Conservation (phyloP, 2,888 invertebrate species). For the Gasteruption jaculator region DNA sequence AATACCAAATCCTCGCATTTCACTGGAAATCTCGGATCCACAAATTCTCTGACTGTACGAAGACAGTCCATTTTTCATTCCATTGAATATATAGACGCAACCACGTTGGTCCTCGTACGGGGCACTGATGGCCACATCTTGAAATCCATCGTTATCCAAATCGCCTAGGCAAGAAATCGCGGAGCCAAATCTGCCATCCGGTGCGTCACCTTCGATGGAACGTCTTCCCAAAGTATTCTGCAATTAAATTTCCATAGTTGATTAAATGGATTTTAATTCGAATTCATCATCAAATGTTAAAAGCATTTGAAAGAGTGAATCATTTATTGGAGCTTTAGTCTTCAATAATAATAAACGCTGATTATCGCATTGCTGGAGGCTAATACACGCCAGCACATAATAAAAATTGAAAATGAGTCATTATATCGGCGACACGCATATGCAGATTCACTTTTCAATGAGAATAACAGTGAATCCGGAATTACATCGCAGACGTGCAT, state of each 20-base stretch:
- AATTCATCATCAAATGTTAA: no score
- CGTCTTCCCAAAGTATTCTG: constrained; percentile 26
- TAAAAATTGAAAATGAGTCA: no score
- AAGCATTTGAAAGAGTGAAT: neutral
- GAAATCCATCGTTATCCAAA: constrained; percentile 59
- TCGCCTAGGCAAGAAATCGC: constrained; percentile 57
- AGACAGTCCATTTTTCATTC: constrained; percentile 33
- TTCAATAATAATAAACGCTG: no score
- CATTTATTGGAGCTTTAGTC: no score
- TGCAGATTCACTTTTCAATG: no score
- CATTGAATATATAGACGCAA: constrained; percentile 40
- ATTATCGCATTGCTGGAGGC: no score
- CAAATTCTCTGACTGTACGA: constrained; percentile 43
- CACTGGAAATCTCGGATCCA: constrained; percentile 33
- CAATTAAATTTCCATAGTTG: constrained; percentile 3
- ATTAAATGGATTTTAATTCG: no score
- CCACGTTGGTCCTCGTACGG: constrained; percentile 39
- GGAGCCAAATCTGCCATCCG: constrained; percentile 57
- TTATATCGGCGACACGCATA: no score
- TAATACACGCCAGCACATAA: no score
- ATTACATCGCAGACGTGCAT: no score
- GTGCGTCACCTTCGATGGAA: constrained; percentile 44
- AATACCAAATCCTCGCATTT: constrained; percentile 50
- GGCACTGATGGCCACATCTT: constrained; percentile 44
- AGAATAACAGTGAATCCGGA: no score